phyloP scores from a whole-genome alignment of 2,113 vertebrate species.

The Hemibates koningsi region DNA sequence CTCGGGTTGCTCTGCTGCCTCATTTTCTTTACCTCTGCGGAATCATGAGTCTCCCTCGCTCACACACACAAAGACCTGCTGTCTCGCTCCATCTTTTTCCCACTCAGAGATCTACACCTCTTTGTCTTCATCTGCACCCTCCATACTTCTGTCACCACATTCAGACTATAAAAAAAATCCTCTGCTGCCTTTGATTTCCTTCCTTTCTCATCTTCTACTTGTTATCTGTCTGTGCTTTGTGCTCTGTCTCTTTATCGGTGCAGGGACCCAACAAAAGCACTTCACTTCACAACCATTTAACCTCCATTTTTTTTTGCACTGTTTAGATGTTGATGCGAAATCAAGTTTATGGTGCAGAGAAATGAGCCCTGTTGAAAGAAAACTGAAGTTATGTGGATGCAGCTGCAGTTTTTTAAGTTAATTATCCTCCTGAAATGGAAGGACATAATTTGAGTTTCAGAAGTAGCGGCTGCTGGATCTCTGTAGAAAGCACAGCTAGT shows the following conservation, averaged over 20 bases:
- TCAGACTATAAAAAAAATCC: not conserved
- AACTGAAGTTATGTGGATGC: not conserved
- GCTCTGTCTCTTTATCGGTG: not conserved
- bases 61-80: slow-evolving; percentile 2
- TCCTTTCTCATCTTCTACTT: not conserved
- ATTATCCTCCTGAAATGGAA: not conserved
- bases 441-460: not conserved
- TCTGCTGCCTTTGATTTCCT: slow-evolving; percentile 15
- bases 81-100: not conserved
- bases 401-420: not conserved
- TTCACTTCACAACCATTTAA: not conserved
- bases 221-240: not conserved
- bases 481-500: not conserved
- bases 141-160: not conserved
- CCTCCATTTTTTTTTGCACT: not conserved
- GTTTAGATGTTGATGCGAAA: not conserved
- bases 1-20: not conserved
- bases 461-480: not conserved
- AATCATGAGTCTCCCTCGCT: not conserved
- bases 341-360: not conserved
- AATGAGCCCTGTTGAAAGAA: not conserved
- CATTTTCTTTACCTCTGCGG: not conserved
- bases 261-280: not conserved
- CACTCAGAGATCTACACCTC: not conserved
- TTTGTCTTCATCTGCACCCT: not conserved